Evolutionary conservation across 1,140 invertebrate species (phyloP).

Genomic region (Drosophila ambigua): DNA sequence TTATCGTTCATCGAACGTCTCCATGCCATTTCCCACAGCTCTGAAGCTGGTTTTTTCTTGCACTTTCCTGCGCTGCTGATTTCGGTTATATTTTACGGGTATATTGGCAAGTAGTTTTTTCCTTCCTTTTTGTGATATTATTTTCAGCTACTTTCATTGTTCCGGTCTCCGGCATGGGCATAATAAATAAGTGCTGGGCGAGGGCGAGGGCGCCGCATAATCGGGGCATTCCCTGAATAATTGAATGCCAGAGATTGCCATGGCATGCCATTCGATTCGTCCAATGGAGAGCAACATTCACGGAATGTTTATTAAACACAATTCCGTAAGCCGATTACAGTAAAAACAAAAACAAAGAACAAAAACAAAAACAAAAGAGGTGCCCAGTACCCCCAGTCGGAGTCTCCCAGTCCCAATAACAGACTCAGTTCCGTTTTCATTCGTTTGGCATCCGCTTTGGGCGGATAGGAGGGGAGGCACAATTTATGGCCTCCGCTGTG

Average conservation of each 20-base stretch:
- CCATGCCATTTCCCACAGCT: no score
- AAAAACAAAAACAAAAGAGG: no score
- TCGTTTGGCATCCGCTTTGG: no score
- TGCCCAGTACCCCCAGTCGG: no score
- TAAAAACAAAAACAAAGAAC: no score
- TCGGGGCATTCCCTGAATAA: slow-evolving; percentile 33
- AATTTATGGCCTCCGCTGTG: no score
- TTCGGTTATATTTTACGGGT: slow-evolving; percentile 5
- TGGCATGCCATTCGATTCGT: slow-evolving; percentile 6
- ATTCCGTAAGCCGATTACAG: slow-evolving; percentile 55
- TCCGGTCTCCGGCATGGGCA: slow-evolving; percentile 18
- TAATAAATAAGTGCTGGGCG: slow-evolving; percentile 32
- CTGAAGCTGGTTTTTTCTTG: no score
- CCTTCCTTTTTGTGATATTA: background rate
- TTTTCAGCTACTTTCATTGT: slow-evolving; percentile 36
- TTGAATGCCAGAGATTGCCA: slow-evolving; percentile 9
- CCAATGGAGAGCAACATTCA: slow-evolving; percentile 22
- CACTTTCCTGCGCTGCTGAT: no score
- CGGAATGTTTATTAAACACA: slow-evolving; percentile 54
- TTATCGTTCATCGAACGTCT: no score
- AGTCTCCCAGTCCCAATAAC: no score
- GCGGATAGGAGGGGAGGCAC: no score
- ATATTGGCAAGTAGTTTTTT: background rate
- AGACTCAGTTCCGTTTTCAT: no score
- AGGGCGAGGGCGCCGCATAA: slow-evolving; percentile 21